These are phyloP conservation scores for Ethmia dodecea DNA, from an alignment of 2,888 invertebrate species.

Conservation along the genomic window DNA sequence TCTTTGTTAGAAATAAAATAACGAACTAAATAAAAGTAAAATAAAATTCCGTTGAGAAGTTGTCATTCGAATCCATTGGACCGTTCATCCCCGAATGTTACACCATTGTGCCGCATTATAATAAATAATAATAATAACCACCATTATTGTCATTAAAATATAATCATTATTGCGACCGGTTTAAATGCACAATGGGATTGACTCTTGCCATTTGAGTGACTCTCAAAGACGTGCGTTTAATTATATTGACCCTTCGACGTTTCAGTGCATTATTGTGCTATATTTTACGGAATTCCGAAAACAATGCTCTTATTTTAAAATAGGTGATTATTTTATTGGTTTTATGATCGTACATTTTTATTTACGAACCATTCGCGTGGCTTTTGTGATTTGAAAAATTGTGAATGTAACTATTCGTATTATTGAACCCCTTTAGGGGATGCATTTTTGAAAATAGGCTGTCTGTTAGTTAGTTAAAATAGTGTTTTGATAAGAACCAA, in stretches of 20 bases:
- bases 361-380: too few species aligned
- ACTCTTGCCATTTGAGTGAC: constrained; percentile 69
- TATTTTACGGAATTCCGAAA: constrained; percentile 26
- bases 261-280: constrained; percentile 49
- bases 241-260: constrained; percentile 61
- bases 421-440: too few species aligned
- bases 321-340: constrained; percentile 1
- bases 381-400: too few species aligned
- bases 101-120: constrained; percentile 62
- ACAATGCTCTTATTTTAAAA: constrained; percentile 6
- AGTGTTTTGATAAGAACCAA: too few species aligned
- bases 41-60: constrained; percentile 51
- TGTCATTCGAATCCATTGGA: constrained; percentile 64
- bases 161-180: constrained; percentile 53
- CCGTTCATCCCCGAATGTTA: constrained; percentile 69
- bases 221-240: constrained; percentile 67
- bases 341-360: too few species aligned
- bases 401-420: too few species aligned
- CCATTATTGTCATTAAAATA: constrained; percentile 62
- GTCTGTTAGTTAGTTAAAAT: too few species aligned
- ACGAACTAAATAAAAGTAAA: constrained; percentile 20
- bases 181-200: constrained; percentile 60
- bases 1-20: too few species aligned
- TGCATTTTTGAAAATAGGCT: too few species aligned
- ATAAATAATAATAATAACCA: constrained; percentile 56